A percentile compares a stretch with the other conserved stretches of the same genome.
Conservation (phyloP, 2,113 vertebrate species). For the Alexandromys fortis region DNA sequence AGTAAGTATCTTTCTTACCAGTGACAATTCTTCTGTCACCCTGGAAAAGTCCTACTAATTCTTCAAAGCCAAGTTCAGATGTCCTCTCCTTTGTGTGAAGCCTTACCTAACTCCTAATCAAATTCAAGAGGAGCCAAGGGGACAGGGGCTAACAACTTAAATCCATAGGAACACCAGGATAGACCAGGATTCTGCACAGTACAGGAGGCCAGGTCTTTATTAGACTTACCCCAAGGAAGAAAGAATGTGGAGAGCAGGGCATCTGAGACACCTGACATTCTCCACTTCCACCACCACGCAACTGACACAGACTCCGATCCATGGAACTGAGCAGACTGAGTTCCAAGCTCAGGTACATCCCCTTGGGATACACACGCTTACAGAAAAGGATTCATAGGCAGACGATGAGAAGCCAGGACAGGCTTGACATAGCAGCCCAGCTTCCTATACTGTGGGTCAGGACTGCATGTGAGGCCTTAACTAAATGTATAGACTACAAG, state of each 20-base stretch:
- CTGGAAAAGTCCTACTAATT: slow-evolving; percentile 58
- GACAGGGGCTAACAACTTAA: neutral
- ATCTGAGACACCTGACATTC: rapidly evolving
- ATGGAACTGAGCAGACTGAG: no score
- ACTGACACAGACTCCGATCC: no score
- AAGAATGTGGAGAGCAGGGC: neutral
- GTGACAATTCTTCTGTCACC: slow-evolving; percentile 56
- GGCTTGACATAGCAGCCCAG: no score
- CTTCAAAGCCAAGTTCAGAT: slow-evolving; percentile 74
- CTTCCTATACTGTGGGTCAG: neutral
- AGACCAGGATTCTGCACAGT: neutral
- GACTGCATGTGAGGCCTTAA: no score
- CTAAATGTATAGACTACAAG: no score
- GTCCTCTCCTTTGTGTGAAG: slow-evolving; percentile 34
- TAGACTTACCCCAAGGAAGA: neutral
- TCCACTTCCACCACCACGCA: neutral
- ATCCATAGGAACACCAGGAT: neutral
- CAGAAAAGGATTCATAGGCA: neutral
- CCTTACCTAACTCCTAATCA: slow-evolving; percentile 51
- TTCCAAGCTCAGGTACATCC: neutral
- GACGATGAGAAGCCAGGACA: neutral
- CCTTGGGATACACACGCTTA: neutral
- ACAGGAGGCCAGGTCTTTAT: neutral
- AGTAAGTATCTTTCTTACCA: slow-evolving; percentile 59
- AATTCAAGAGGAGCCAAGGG: neutral